These are phyloP conservation scores for Patagioenas fasciata DNA, from an alignment of 2,113 vertebrate genomes.

Conservation along the genomic window DNA sequence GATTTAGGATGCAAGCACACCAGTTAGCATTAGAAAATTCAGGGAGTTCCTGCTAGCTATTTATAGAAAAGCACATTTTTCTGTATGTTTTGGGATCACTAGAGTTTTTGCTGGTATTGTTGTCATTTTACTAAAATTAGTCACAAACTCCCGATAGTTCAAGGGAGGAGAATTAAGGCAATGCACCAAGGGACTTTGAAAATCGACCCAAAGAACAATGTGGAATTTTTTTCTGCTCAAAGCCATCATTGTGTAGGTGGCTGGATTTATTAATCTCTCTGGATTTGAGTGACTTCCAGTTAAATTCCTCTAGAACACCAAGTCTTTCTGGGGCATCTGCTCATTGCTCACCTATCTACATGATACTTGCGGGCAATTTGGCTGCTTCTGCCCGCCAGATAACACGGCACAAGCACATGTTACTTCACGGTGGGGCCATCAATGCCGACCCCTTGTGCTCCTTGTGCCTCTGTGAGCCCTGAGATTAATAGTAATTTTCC, in stretches of 20 bases:
- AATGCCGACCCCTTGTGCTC: neutral
- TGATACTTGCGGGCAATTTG: neutral
- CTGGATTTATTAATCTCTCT: neutral
- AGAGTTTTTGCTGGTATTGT: neutral
- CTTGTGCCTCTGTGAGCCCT: neutral
- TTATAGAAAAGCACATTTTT: neutral
- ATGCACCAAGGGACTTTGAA: neutral
- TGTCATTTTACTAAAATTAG: neutral
- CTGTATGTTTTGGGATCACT: neutral
- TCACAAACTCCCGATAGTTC: neutral
- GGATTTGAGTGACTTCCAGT: neutral
- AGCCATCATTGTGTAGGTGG: neutral
- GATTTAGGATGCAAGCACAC: neutral
- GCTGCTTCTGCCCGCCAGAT: neutral
- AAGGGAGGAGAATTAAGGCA: neutral
- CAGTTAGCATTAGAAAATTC: neutral
- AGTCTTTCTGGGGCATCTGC: neutral
- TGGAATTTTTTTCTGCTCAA: neutral
- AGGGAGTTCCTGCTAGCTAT: neutral
- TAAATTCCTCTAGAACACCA: neutral
- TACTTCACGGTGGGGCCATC: neutral
- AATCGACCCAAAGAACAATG: neutral
- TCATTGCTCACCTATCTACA: neutral
- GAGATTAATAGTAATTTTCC: neutral
- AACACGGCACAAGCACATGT: fast-evolving